A percentile compares a stretch with the other conserved stretches of the same genome.
phyloP scores from a whole-genome alignment of 2,797 vertebrate species.

The Mormyrops attenuatus region DNA sequence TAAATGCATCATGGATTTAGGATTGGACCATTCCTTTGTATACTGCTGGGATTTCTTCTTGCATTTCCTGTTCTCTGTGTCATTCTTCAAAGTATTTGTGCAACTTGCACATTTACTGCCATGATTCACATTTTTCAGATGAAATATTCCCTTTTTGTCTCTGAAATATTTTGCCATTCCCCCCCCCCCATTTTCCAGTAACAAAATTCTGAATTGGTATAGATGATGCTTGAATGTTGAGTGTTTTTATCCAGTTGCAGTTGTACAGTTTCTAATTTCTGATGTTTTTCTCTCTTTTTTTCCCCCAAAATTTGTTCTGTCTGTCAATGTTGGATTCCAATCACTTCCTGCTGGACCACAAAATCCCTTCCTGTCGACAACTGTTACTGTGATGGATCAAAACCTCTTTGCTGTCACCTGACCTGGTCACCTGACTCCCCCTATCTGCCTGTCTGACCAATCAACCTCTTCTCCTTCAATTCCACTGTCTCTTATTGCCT shows the following conservation, averaged over 20 bases:
- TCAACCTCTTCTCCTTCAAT: conserved; percentile 48
- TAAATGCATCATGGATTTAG: neutral
- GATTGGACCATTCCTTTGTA: neutral
- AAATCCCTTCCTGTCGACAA: conserved; percentile 57
- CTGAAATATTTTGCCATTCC: neutral
- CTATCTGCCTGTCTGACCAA: conserved; percentile 78
- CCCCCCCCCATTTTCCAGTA: neutral
- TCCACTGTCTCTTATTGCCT: conserved; percentile 66
- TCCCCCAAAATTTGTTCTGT: conserved; percentile 66
- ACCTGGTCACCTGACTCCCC: conserved; percentile 71
- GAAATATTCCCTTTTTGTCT: neutral
- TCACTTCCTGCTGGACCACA: conserved; percentile 63
- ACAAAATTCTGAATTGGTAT: neutral
- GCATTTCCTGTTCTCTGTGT: neutral
- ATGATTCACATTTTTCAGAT: neutral
- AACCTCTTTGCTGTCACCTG: conserved; percentile 76
- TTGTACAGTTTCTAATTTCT: conserved; percentile 63
- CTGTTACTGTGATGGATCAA: conserved; percentile 72
- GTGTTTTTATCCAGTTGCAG: conserved; percentile 9
- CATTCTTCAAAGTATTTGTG: neutral
- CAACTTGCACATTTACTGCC: neutral
- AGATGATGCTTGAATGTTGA: neutral
- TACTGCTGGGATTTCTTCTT: neutral
- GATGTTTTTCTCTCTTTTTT: conserved; percentile 67
- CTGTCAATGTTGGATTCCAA: conserved; percentile 76